A percentile compares a stretch with the other conserved stretches of the same genome.
These are phyloP conservation scores for Coilia nasus DNA, from an alignment of 2,797 vertebrate species.

Conservation along the genomic window DNA sequence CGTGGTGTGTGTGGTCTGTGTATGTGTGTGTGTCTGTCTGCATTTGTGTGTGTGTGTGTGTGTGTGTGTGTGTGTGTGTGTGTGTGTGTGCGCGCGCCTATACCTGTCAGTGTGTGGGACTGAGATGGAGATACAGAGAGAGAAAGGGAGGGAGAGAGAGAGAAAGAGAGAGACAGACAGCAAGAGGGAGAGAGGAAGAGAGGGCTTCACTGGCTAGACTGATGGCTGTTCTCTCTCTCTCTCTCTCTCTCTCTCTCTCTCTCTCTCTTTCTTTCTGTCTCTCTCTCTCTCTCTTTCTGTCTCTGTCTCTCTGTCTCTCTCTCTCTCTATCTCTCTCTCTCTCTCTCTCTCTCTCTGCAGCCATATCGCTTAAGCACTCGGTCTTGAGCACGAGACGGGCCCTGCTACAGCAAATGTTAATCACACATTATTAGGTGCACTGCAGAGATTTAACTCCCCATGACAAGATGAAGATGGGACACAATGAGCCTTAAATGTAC, in stretches of 20 bases:
- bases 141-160: slow-evolving; percentile 29
- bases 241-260: slow-evolving; percentile 2
- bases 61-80: not conserved
- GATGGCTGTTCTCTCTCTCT: slow-evolving; percentile 52
- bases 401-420: slow-evolving; percentile 65
- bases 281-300: no score
- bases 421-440: slow-evolving; percentile 69
- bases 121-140: not conserved
- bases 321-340: no score
- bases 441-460: slow-evolving; percentile 63
- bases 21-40: slow-evolving; percentile 2
- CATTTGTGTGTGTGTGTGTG: not conserved
- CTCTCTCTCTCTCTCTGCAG: slow-evolving; percentile 35
- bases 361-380: slow-evolving; percentile 62
- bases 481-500: slow-evolving; percentile 57
- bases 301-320: no score
- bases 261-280: no score
- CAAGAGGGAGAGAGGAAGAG: slow-evolving; percentile 19
- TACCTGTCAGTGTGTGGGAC: not conserved
- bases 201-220: slow-evolving; percentile 30
- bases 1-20: not conserved
- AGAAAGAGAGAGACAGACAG: slow-evolving; percentile 33
- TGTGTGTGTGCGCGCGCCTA: not conserved
- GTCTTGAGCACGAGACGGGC: slow-evolving; percentile 60
- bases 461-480: slow-evolving; percentile 60